These are phyloP conservation scores for Trissoscelio sp. DNA, from an alignment of 2,888 invertebrate genomes.

Conservation along the genomic window DNA sequence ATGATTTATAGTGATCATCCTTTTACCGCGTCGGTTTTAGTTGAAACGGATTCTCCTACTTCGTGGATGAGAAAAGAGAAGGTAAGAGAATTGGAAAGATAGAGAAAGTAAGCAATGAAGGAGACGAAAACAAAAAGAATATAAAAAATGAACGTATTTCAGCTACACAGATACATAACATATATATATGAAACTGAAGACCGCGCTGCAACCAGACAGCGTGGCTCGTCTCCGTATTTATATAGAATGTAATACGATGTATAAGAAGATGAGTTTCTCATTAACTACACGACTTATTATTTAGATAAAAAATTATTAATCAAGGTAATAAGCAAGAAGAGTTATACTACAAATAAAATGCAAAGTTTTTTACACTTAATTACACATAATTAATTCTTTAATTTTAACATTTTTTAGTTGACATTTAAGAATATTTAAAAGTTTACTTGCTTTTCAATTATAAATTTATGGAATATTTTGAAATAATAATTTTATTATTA, in stretches of 20 bases:
- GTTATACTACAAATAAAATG: conserved; percentile 11
- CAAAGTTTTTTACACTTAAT: too few species aligned
- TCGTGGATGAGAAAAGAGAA: conserved; percentile 62
- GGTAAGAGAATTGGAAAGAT: conserved; percentile 54
- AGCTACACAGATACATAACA: conserved; percentile 48
- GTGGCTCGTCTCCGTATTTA: conserved; percentile 70
- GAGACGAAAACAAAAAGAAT: conserved; percentile 67
- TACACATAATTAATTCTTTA: too few species aligned
- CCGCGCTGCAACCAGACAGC: conserved; percentile 72
- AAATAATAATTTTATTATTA: too few species aligned
- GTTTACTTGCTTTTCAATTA: too few species aligned
- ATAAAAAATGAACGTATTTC: conserved; percentile 62
- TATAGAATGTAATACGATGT: conserved; percentile 56
- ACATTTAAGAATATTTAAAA: too few species aligned
- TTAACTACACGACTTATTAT: conserved; percentile 57
- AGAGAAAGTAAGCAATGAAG: conserved; percentile 59
- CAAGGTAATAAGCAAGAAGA: conserved; percentile 39
- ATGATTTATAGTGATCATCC: conserved; percentile 75
- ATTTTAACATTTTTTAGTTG: too few species aligned
- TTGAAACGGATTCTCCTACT: conserved; percentile 68
- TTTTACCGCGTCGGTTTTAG: conserved; percentile 70
- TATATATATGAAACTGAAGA: conserved; percentile 43
- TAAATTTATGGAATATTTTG: too few species aligned
- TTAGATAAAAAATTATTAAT: conserved; percentile 46
- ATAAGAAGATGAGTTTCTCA: conserved; percentile 56